These are phyloP conservation scores for Silurus glanis DNA, from an alignment of 2,113 vertebrate genomes.

Conservation along the genomic window DNA sequence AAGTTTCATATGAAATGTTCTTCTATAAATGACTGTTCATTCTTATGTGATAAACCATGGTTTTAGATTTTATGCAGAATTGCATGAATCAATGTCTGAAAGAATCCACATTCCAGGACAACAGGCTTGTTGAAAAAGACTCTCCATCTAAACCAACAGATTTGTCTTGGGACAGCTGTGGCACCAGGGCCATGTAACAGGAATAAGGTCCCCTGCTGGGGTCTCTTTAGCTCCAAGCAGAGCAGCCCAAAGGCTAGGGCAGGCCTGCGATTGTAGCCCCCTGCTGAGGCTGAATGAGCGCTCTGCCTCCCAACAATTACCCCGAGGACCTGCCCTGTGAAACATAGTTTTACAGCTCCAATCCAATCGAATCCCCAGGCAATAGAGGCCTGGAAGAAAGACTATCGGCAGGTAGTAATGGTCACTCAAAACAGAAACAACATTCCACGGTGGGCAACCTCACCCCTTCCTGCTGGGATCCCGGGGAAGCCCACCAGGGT, in stretches of 20 bases:
- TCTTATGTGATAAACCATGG: background rate
- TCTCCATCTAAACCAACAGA: background rate
- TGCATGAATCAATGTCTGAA: background rate
- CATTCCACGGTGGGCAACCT: constrained; percentile 72
- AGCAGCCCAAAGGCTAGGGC: constrained; percentile 77
- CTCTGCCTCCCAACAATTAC: constrained; percentile 77
- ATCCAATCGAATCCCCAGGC: constrained; percentile 81
- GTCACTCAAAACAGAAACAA: constrained; percentile 75
- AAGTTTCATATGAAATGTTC: background rate
- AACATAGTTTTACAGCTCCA: constrained; percentile 76
- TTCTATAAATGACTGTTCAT: background rate
- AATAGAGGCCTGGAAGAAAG: constrained; percentile 76
- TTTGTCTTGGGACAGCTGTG: constrained; percentile 21
- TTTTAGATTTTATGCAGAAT: background rate
- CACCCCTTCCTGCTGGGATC: constrained; percentile 54
- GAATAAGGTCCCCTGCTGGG: constrained; percentile 71
- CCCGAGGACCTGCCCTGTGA: constrained; percentile 64
- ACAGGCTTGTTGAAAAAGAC: background rate
- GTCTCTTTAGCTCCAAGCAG: constrained; percentile 68
- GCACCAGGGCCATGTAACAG: constrained; percentile 69
- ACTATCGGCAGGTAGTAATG: constrained; percentile 79
- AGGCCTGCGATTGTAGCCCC: constrained; percentile 79
- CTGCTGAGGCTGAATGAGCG: constrained; percentile 71
- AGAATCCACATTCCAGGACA: background rate
- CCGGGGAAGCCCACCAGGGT: constrained; percentile 61